Conservation (phyloP, 2,888 invertebrate genomes). For the Noctua pronuba region DNA sequence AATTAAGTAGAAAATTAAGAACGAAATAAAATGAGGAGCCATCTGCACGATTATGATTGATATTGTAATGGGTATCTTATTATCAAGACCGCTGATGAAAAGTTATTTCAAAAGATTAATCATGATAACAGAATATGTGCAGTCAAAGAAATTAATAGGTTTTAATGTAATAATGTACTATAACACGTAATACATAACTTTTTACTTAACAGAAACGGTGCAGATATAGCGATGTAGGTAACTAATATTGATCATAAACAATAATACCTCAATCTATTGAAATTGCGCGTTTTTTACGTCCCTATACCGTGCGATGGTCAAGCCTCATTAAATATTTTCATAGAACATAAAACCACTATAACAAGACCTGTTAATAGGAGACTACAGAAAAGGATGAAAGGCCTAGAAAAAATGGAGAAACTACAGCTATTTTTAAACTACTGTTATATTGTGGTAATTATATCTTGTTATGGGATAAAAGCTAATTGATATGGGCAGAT, state of each 20-base stretch:
- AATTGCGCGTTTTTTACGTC: conserved; percentile 70
- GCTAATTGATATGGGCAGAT: conserved; percentile 65
- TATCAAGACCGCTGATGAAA: conserved; percentile 12
- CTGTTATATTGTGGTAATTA: conserved; percentile 72
- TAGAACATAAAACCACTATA: conserved; percentile 68
- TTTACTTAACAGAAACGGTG: conserved; percentile 10
- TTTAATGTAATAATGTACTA: conserved; percentile 3
- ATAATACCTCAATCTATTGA: conserved; percentile 70
- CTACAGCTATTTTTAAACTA: conserved; percentile 72
- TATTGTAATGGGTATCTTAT: not conserved
- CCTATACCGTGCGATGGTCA: conserved; percentile 70
- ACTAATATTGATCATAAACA: conserved; percentile 49
- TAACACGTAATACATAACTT: not conserved
- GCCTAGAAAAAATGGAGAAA: conserved; percentile 57
- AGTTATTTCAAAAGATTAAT: conserved; percentile 21
- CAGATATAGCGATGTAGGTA: conserved; percentile 3
- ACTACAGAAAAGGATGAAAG: conserved; percentile 27
- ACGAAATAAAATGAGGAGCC: not conserved
- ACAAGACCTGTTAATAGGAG: conserved; percentile 54
- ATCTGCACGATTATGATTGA: not conserved
- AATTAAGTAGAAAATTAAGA: not conserved
- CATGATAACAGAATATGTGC: not conserved
- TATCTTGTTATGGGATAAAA: conserved; percentile 67
- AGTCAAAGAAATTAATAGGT: conserved; percentile 27
- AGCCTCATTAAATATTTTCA: conserved; percentile 75